Base-by-base conservation (phyloP, 2,888 invertebrate species). In the Heliconius charithonia region DNA sequence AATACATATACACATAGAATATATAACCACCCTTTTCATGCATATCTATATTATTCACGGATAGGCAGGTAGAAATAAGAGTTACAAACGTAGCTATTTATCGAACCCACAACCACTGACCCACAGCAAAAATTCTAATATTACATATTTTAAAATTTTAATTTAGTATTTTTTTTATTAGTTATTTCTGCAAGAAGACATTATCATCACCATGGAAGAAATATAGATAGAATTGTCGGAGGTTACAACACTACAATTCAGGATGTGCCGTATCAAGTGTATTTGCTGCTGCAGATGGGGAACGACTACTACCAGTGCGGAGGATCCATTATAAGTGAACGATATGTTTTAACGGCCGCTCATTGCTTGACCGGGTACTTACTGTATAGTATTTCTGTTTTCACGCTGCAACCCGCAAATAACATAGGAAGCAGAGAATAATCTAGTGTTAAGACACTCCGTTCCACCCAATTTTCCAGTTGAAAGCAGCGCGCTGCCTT, bases 271-370 rank as follows among this genome's bases (percentile, higher is more conserved):
- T 91, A 93, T 83, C 94, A 94, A 83, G 92, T 88, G 0, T 95
- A 93, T 73, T 71, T 95, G 67, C 79, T 93, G 67, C 83, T 91
- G 13, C 84, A 85, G 75, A 85, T 86, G 69, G 91, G 90, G 0
- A 80, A 45, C 0, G 83, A 86, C 4, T 86, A 89, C 81, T 94
- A 87, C 77, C 90, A 91, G 72, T 95, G 95, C 82, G 95, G 95
- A 16, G 95, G 95, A 0, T 92, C 94, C 1, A 93, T 95, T 76
- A 86, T 95, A 65, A 92, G 86, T 78, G 62, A 76, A 1, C 82
- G 82, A n/a, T 87, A 88, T 78, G 85, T 95, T 12, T 82, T 95
- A 22, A 95, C 95, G 0, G 95, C 95, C 16, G 95, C 95, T 6
- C 95, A 95, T 85, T 95, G 95, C 81, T 82, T 95, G 1, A 80